Evolutionary conservation across 2,797 vertebrate species (phyloP).

Genomic region (Oryzias sinensis): DNA sequence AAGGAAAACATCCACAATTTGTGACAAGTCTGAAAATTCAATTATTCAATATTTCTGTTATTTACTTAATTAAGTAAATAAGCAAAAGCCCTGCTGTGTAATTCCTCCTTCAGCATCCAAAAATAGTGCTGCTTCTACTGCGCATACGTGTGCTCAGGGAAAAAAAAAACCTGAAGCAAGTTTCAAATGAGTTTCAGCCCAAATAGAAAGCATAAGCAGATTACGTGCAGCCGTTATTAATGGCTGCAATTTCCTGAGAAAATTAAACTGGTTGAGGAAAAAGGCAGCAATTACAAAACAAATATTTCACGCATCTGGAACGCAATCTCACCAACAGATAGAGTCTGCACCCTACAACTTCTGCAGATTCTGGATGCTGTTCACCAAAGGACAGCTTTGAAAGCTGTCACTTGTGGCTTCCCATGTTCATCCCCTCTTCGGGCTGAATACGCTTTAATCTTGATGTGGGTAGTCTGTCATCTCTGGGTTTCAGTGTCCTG

Average conservation of each 20-base stretch:
- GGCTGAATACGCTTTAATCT: slow-evolving; percentile 63
- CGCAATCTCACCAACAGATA: slow-evolving; percentile 7
- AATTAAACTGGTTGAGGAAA: slow-evolving; percentile 21
- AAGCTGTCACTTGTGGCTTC: slow-evolving; percentile 24
- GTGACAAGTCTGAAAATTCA: slow-evolving; percentile 7
- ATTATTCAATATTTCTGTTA: neutral
- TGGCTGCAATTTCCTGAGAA: slow-evolving; percentile 15
- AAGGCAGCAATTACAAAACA: slow-evolving; percentile 14
- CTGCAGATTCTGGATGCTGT: slow-evolving; percentile 31
- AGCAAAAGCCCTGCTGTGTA: no score
- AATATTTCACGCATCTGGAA: slow-evolving; percentile 28
- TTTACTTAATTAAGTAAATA: neutral
- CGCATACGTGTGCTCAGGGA: neutral
- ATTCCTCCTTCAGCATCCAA: neutral
- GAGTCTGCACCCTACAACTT: slow-evolving; percentile 18
- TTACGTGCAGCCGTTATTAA: slow-evolving; percentile 4
- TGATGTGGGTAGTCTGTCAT: slow-evolving; percentile 66
- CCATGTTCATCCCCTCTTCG: slow-evolving; percentile 24
- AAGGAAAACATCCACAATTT: neutral
- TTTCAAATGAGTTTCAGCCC: slow-evolving; percentile 1
- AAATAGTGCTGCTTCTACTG: neutral
- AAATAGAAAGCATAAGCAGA: slow-evolving; percentile 11
- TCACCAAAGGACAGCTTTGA: slow-evolving; percentile 24
- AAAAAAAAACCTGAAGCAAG: slow-evolving; percentile 2
- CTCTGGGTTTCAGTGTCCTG: slow-evolving; percentile 68